Evolutionary conservation across 2,888 invertebrate species (phyloP), one percentile per base, ranked within the genome.

Genomic region (Tyria jacobaeae): DNA sequence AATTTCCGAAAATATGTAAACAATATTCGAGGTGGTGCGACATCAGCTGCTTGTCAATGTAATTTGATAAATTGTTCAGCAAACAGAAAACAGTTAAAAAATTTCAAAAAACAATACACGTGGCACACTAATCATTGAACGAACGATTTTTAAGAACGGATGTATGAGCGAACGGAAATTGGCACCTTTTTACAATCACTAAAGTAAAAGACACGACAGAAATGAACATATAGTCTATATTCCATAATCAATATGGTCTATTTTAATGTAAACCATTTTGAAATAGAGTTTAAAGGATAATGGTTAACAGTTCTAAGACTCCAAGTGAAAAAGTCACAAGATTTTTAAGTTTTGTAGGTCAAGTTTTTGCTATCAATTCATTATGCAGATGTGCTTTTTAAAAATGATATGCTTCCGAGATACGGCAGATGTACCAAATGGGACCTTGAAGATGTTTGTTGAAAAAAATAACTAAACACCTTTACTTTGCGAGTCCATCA

Each of bases 281-380:
- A 34, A 27, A 17, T 17, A 21, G 14, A 41, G 57, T 5, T 58
- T n/a, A 12, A 5, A 25, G 27, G n/a, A 34, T 34, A 21, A 1
- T 66, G 66, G 57, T 61, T 64, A 68, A 72, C 62, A 55, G 61
- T 56, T 70, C 62, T 73, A 75, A 75, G 62, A 68, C 62, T 72
- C 63, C 70, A 75, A 77, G 66, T 62, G 64, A 66, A 63, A 72
- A 78, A 75, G 75, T 62, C 64, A 64, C 56, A 62, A 61, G 57
- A 57, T 87, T 89, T 85, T 85, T 82, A 83, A 87, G 74, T 84
- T 89, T 89, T 88, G 86, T 92, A 91, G 94, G 94, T 94, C 92
- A 92, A 86, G 77, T 94, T 94, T 94, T 94, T 93, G 89, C 89
- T 89, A 90, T 88, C 84, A 89, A 88, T 90, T 87, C 87, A 86